Evolutionary conservation across 1,140 invertebrate genomes (phyloP).

Genomic region (Bombus terrestris): DNA sequence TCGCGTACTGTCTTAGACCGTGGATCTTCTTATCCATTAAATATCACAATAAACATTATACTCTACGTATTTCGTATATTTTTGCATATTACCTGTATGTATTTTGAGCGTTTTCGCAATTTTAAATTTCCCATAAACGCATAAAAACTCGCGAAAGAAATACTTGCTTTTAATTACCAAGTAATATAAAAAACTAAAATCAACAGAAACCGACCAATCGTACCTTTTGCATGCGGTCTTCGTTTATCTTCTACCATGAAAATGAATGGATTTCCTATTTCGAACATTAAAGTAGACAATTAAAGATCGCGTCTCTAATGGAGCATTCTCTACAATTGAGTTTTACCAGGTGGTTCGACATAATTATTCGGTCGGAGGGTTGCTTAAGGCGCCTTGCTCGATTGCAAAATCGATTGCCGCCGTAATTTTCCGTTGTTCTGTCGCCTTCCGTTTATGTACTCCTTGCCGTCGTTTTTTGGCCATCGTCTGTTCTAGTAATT

Average conservation of each 20-base stretch:
- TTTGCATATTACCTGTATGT: no score
- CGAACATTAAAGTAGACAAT: background rate
- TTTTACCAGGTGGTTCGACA: constrained; percentile 19
- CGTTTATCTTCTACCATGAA: background rate
- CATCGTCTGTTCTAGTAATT: constrained; percentile 41
- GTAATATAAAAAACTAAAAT: no score
- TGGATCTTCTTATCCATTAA: no score
- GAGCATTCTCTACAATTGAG: background rate
- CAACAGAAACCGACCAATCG: no score
- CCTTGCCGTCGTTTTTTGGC: constrained; percentile 8
- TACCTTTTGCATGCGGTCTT: background rate
- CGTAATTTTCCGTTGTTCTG: constrained; percentile 14
- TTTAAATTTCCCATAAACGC: no score
- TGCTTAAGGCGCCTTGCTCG: background rate
- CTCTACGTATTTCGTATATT: no score
- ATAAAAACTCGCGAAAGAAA: no score
- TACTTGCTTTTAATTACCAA: no score
- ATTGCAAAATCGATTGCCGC: constrained; percentile 30
- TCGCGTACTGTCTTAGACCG: no score
- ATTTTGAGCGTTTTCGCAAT: no score
- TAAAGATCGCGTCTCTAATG: background rate
- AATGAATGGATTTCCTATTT: background rate
- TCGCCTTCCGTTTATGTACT: constrained; percentile 4
- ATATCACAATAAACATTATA: no score
- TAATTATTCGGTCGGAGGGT: constrained; percentile 10